Evolutionary conservation across 2,797 vertebrate species (phyloP).

Genomic region (Lophotriccus pileatus): DNA sequence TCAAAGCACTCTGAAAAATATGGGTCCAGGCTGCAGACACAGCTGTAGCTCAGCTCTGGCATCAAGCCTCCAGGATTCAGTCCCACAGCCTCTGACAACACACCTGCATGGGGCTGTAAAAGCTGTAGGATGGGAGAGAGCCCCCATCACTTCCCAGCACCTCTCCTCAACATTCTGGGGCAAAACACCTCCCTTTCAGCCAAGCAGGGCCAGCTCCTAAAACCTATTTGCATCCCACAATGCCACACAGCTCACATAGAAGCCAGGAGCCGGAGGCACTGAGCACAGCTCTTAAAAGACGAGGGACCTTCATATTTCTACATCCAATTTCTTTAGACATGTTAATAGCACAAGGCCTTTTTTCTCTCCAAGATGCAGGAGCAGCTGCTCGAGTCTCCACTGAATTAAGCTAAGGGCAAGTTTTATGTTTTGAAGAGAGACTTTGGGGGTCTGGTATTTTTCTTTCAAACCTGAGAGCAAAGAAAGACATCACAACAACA

Average conservation of each 20-base stretch:
- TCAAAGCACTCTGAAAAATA: not conserved
- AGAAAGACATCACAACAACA: slow-evolving; percentile 51
- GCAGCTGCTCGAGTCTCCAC: slow-evolving; percentile 7
- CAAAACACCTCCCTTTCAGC: not conserved
- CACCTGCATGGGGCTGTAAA: not conserved
- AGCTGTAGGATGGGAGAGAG: not conserved
- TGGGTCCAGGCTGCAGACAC: not conserved
- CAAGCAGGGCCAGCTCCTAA: not conserved
- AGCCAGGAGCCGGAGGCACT: not conserved
- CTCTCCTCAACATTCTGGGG: not conserved
- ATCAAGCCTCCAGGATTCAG: not conserved
- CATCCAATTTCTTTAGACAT: slow-evolving; percentile 30
- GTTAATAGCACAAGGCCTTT: slow-evolving; percentile 12
- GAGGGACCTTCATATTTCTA: not conserved
- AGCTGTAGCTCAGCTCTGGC: slow-evolving; percentile 4
- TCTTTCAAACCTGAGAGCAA: not conserved
- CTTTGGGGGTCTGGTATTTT: not conserved
- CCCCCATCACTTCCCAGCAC: not conserved
- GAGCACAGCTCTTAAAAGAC: not conserved
- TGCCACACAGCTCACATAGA: not conserved
- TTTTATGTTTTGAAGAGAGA: not conserved
- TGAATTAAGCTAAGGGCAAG: slow-evolving; percentile 42
- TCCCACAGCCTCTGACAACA: not conserved
- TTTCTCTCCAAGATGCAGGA: not conserved
- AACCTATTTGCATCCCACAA: not conserved